These are phyloP conservation scores for Scortum barcoo DNA, from an alignment of 2,113 vertebrate species.

Conservation along the genomic window DNA sequence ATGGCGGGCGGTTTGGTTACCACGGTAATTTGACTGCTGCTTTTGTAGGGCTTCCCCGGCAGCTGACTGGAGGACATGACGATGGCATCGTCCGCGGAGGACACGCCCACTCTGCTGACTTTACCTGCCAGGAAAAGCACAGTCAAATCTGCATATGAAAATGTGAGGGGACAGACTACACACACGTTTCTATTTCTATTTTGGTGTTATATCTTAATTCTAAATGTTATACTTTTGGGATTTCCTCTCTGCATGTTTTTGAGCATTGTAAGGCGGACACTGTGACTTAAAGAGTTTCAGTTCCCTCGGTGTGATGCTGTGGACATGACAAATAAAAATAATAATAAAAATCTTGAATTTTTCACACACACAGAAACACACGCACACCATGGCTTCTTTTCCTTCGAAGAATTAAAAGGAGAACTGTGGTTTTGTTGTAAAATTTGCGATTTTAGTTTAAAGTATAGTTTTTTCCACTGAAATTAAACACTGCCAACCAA, in stretches of 20 bases:
- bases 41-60: conserved; percentile 85
- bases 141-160: conserved; percentile 11
- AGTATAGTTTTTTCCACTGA: conserved; percentile 17
- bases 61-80: conserved; percentile 88
- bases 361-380: background rate
- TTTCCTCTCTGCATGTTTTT: too few species aligned
- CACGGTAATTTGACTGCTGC: conserved; percentile 86
- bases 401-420: background rate
- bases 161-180: background rate
- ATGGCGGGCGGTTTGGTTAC: conserved; percentile 88
- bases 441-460: background rate
- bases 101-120: conserved; percentile 61
- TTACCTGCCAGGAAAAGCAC: conserved; percentile 64
- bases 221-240: too few species aligned
- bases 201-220: too few species aligned
- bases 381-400: background rate
- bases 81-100: conserved; percentile 71
- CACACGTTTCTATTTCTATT: too few species aligned
- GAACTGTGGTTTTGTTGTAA: conserved; percentile 1
- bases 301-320: too few species aligned
- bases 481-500: background rate
- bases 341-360: too few species aligned
- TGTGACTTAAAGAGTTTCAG: too few species aligned
- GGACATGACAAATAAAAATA: too few species aligned
- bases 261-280: too few species aligned